Percentiles rank a stretch among this genome's conserved stretches.
phyloP scores from a whole-genome alignment of 2,113 vertebrate species.

The Mormoops blainvillei region DNA sequence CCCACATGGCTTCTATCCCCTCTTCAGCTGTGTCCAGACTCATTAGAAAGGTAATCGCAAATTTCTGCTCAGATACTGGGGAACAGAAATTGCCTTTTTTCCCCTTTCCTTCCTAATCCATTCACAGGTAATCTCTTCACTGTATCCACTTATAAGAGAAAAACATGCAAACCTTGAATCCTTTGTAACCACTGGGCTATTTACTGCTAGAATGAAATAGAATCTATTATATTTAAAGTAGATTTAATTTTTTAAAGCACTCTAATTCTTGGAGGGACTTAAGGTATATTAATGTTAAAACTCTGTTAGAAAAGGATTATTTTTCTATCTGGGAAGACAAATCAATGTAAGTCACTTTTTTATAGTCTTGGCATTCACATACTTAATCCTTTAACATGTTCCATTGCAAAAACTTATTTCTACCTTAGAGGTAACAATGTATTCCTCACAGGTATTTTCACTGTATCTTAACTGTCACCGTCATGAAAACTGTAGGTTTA shows the following conservation, averaged over 20 bases:
- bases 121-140: neutral
- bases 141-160: neutral
- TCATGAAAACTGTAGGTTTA: neutral
- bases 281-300: neutral
- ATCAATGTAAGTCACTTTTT: neutral
- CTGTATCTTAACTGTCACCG: neutral
- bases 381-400: neutral
- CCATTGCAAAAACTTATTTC: neutral
- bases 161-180: neutral
- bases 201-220: neutral
- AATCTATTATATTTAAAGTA: slow-evolving; percentile 15
- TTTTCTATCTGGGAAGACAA: slow-evolving; percentile 29
- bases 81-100: neutral
- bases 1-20: neutral
- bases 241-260: neutral
- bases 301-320: neutral
- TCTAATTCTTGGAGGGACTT: slow-evolving; percentile 28
- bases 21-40: slow-evolving; percentile 31
- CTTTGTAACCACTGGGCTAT: neutral
- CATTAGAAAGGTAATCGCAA: slow-evolving; percentile 56
- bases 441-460: neutral
- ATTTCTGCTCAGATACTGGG: slow-evolving; percentile 49
- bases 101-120: neutral
- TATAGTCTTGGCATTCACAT: neutral
- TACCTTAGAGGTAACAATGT: neutral